Base-by-base conservation (phyloP, 2,797 vertebrate genomes). In the Chloroceryle inda region DNA sequence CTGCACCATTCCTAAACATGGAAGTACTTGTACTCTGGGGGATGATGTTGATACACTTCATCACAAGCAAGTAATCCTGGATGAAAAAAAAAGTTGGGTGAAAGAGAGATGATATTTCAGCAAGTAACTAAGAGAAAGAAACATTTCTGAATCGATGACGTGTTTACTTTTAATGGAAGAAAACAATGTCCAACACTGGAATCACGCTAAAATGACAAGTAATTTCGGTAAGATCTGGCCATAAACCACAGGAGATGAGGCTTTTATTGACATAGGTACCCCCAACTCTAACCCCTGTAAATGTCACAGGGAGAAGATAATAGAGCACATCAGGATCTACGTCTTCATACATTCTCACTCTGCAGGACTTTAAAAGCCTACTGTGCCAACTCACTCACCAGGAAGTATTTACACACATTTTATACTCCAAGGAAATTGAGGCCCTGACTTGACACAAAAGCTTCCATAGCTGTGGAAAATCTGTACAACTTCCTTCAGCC, bases 381-480 rank as follows among this genome's bases (percentile, higher is more conserved):
- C 56, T 82, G 37, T 77, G 80, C 37, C 74, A 92, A 45, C 26
- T 40, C 37, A 45, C 63, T 87, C 71, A 79, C 55, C 52, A 61
- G 88, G 86, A 93, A 93, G 56, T 55, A 58, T 73, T 92, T 88
- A 59, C 53, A 86, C 10, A 64, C 24, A 68, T 85, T 88, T 68
- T 84, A 56, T 23, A 55, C 67, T 74, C 22, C 85, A 92, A 92
- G 69, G 27, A 92, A 88, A 77, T 18, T 55, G 90, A 81, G 42
- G 42, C 17, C 23, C n/a, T 91, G 21, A 33, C 67, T 68, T 83
- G 55, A 85, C 47, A 81, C 15, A 86, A 84, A 94, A 81, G 17
- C 55, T 94, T 86, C 88, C 73, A 55, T 76, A 86, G 62, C 69
- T 88, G 62, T 79, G 83, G 66, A 66, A 92, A 86, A 75, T 69